Percentiles rank a stretch among this genome's conserved stretches.
Conservation (phyloP, 2,888 invertebrate genomes). For the Mycalesis mineus region DNA sequence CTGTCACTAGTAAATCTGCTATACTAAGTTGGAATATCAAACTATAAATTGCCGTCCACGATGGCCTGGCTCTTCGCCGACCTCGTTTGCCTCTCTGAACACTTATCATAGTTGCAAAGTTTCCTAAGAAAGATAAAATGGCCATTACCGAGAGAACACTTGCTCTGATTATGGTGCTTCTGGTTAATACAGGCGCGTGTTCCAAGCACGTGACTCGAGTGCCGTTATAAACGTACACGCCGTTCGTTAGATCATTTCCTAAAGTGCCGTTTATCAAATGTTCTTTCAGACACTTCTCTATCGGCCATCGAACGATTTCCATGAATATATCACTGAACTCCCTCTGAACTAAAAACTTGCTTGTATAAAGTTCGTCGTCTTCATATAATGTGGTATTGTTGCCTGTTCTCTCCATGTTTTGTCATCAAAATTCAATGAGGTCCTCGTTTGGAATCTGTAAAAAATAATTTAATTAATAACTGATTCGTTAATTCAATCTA, state of each 20-base stretch:
- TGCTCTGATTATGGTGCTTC: constrained; percentile 80
- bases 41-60: constrained; percentile 85
- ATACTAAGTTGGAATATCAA: constrained; percentile 89
- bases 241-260: constrained; percentile 42
- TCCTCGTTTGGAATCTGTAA: constrained; percentile 48
- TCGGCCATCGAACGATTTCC: constrained; percentile 45
- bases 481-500: too few relatives aligned
- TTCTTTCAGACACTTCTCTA: constrained; percentile 55
- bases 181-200: constrained; percentile 83
- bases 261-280: constrained; percentile 49
- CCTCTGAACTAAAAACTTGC: constrained; percentile 43
- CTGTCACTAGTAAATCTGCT: constrained; percentile 88
- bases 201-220: constrained; percentile 69
- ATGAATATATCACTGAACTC: constrained; percentile 42
- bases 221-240: constrained; percentile 50
- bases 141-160: constrained; percentile 84
- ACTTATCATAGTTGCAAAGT: constrained; percentile 86
- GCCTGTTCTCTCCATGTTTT: constrained; percentile 68
- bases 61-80: constrained; percentile 77
- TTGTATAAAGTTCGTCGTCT: constrained; percentile 40
- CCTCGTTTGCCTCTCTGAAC: constrained; percentile 81
- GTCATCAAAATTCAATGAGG: constrained; percentile 54
- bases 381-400: constrained; percentile 73
- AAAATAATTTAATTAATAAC: not conserved
- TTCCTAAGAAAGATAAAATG: constrained; percentile 84